Evolutionary conservation across 1,140 invertebrate genomes (phyloP).

Genomic region (Calephelis virginiensis): DNA sequence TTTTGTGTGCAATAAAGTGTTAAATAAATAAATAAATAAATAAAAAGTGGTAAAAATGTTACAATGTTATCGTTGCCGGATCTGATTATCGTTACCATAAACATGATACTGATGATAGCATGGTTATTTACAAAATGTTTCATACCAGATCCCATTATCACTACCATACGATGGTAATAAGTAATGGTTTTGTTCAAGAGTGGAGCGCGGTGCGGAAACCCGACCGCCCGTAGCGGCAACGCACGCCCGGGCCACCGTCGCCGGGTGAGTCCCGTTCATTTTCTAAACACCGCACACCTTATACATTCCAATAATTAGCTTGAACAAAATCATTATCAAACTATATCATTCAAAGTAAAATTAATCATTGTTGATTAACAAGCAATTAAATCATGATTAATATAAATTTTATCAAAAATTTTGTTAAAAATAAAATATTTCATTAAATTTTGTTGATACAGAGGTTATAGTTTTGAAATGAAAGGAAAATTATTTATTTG

Average conservation of each 20-base stretch:
- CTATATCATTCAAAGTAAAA: constrained; percentile 8
- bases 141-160: not conserved
- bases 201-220: constrained; percentile 49
- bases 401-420: too few species aligned
- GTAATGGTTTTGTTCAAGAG: constrained; percentile 72
- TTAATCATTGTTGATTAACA: too few species aligned
- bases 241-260: constrained; percentile 43
- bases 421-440: too few species aligned
- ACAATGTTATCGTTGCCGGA: too few species aligned
- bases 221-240: constrained; percentile 51
- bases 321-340: constrained; percentile 47
- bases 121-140: not conserved
- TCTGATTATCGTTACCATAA: too few species aligned
- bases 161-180: constrained; percentile 31
- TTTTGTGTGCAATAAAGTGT: too few species aligned
- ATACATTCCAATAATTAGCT: constrained; percentile 48
- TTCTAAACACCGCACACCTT: constrained; percentile 34
- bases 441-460: too few species aligned
- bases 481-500: too few species aligned
- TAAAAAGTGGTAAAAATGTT: too few species aligned
- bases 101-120: not conserved
- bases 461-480: too few species aligned
- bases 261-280: constrained; percentile 54
- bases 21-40: too few species aligned
- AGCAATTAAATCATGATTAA: too few species aligned